Conservation (phyloP, 1,140 invertebrate genomes). For the Drosophila funebris region DNA sequence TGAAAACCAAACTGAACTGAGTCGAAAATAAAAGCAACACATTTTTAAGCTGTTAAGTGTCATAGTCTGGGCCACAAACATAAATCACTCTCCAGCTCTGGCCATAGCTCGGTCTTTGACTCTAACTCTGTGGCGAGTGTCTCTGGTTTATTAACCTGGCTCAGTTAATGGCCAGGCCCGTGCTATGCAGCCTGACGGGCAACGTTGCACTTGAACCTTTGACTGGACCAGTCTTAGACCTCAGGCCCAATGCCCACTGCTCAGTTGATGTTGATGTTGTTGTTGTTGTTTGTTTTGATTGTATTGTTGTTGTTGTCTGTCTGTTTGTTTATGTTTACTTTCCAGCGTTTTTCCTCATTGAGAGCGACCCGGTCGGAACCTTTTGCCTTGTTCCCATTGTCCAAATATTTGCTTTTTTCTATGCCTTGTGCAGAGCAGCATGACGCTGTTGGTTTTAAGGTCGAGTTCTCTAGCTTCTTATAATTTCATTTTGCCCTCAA, state of each 20-base stretch:
- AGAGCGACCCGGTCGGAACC: conserved; percentile 41
- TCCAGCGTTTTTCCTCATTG: conserved; percentile 57
- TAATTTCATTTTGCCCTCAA: conserved; percentile 66
- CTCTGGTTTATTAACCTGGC: conserved; percentile 67
- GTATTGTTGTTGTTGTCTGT: conserved; percentile 37
- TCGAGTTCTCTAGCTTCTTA: conserved; percentile 65
- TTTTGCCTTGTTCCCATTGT: conserved; percentile 70
- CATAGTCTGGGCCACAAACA: conserved; percentile 67
- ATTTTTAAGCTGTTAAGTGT: conserved; percentile 70
- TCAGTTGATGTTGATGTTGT: conserved; percentile 51
- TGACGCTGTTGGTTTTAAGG: conserved; percentile 66
- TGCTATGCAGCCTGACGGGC: conserved; percentile 61
- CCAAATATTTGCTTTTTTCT: conserved; percentile 75
- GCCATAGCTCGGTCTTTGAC: conserved; percentile 11
- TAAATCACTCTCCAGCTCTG: conserved; percentile 57
- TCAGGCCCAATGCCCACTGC: conserved; percentile 36
- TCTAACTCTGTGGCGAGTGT: conserved; percentile 13
- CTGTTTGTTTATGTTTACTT: conserved; percentile 56
- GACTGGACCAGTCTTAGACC: conserved; percentile 40
- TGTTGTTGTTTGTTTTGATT: conserved; percentile 11
- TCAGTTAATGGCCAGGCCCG: conserved; percentile 52
- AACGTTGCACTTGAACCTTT: conserved; percentile 68
- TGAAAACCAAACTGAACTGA: too few species aligned
- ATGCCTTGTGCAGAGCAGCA: conserved; percentile 50
- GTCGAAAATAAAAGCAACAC: conserved; percentile 55